Base-by-base conservation (phyloP, 2,113 vertebrate species). In the Podarcis raffonei region DNA sequence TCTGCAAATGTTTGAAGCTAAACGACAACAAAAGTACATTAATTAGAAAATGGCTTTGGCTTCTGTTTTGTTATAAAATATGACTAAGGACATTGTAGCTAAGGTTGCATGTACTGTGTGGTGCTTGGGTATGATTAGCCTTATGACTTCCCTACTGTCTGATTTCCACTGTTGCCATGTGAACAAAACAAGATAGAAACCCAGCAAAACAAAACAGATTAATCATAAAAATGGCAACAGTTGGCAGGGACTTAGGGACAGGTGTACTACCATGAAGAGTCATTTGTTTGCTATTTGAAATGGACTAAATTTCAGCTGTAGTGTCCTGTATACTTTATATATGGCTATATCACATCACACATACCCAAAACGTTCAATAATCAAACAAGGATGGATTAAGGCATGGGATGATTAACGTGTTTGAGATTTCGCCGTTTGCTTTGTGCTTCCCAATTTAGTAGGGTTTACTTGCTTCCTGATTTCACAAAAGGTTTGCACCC, bases 141-240 rank as follows among this genome's bases (percentile, higher is more conserved):
- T 89, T 39, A 83, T 59, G 81, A 84, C 87, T 89, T 84, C 74
- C 57, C 74, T 69, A 84, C 57, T 77, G 81, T 89, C 81, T 69
- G 62, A 89, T 69, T 88, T 78, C 87, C n/a, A 88, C 87, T 89
- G 87, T 89, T 89, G 87, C 87, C 74, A 89, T 89, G 87, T 71
- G 87, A 89, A 84, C 87, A 89, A 89, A 84, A 84, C 87, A 89
- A 78, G 62, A 22, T 39, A 77, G 18, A 88, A 89, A 89, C 62
- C 71, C 74, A 89, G 81, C 59, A 89, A 89, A 89, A 89, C 81
- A 89, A 89, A 89, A 78, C 42, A 89, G 74, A 89, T 83, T 88
- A 89, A 89, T 89, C 62, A 74, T 85, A 84, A 84, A 89, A 81
- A 89, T 22, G 69, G 84, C 77, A 89, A 86, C 83, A 81, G 62